Conservation (phyloP, 2,113 vertebrate genomes). For the Coryphaenoides rupestris region DNA sequence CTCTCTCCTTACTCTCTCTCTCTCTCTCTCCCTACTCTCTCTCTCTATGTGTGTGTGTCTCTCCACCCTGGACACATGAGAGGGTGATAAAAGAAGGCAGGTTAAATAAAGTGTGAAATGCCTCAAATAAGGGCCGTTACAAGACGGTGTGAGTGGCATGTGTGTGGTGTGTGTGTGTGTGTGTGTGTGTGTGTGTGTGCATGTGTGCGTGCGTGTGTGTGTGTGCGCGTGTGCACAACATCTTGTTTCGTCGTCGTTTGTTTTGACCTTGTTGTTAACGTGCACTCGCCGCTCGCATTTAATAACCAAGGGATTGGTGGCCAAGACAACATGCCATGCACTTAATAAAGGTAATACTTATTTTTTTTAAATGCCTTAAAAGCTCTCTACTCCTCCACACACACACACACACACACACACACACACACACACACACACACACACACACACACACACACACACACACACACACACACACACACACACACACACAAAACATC, state of each 20-base stretch:
- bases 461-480: too few species aligned
- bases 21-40: constrained; percentile 6
- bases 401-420: not conserved
- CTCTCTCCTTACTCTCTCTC: too few species aligned
- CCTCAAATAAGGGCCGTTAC: constrained; percentile 66
- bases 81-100: constrained; percentile 69
- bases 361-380: constrained; percentile 18
- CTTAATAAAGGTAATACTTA: constrained; percentile 3
- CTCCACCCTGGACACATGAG: constrained; percentile 39
- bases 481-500: not conserved
- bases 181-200: constrained; percentile 53
- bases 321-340: constrained; percentile 36
- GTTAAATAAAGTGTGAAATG: constrained; percentile 81
- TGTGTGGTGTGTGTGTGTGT: constrained; percentile 55
- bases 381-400: constrained; percentile 1
- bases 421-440: too few species aligned
- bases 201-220: constrained; percentile 56
- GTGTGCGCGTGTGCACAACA: too few species aligned
- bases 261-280: constrained; percentile 61
- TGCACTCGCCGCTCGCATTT: constrained; percentile 38
- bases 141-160: constrained; percentile 56
- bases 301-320: constrained; percentile 49
- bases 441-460: too few species aligned
- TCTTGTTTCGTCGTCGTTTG: constrained; percentile 61
- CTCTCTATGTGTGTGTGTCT: too few species aligned